Base-by-base conservation (phyloP, 2,888 invertebrate genomes). In the Phaedon cochleariae region DNA sequence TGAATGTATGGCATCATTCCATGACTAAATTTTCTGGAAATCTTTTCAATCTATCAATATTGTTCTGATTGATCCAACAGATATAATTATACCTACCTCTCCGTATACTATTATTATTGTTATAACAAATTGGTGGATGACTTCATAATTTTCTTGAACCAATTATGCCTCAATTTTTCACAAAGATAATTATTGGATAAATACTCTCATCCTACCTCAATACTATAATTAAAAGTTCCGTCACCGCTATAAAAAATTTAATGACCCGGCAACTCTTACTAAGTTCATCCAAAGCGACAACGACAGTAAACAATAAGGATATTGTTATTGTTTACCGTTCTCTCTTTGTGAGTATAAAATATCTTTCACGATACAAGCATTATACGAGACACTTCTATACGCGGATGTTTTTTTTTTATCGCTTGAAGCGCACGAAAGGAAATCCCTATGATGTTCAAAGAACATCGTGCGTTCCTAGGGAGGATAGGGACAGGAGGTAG, bases 211-310 rank as follows among this genome's bases (percentile, higher is more conserved):
- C 37, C 58, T 63, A 63, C 63, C 63, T 63, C 58, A 63, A 63
- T 51, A 53, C 52, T 48, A 17, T 62, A 55, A 62, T 60, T 53
- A 62, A 62, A 29, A 22, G 59, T 54, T 48, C 59, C 64, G 64
- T 64, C 64, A 64, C 59, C 59, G 49, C 64, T 64, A 64, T 64
- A 64, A 64, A 64, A 64, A 61, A 46, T 46, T 63, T 22, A 54
- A 64, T 63, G 63, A 63, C 53, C 63, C 37, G 45, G 34, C 41
- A 41, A 7, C 15, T 41, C 12, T n/a, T 41, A 41, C 41, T 41
- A 41, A 4, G 41, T 41, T 15, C 15, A 6, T 15, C n/a, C 41
- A 41, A n/a, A 6, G 15, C 31, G 10, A 41, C 41, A 6, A 12
- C 31, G 10, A 34, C 31, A 34, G 31, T 41, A 41, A 15, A 41